Conservation (phyloP, 2,797 vertebrate genomes). For the Thalassophryne amazonica region DNA sequence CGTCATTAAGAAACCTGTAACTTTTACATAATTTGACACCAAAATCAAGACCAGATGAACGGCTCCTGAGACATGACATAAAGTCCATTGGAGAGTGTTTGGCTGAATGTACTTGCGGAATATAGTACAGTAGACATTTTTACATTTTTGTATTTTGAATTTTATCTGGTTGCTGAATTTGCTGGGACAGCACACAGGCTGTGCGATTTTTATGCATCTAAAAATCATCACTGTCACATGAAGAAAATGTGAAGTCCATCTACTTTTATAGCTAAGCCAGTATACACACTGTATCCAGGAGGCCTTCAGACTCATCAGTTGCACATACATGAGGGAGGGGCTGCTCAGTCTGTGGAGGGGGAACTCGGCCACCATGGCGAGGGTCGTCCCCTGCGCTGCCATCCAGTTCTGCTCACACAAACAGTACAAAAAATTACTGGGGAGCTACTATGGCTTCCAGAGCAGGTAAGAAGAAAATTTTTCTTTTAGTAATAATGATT, state of each 20-base stretch:
- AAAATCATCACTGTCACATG: background rate
- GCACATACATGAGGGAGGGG: constrained; percentile 88
- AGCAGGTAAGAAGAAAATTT: constrained; percentile 84
- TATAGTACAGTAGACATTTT: too few relatives aligned
- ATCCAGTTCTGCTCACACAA: constrained; percentile 97
- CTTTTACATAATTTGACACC: too few relatives aligned
- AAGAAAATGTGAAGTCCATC: background rate
- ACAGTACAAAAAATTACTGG: constrained; percentile 90
- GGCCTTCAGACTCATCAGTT: constrained; percentile 89
- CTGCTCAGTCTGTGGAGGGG: constrained; percentile 94
- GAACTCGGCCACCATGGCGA: constrained; percentile 96
- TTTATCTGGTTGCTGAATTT: too few relatives aligned
- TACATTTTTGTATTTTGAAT: too few relatives aligned
- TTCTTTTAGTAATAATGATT: background rate
- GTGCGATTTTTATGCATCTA: too few relatives aligned
- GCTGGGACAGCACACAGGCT: too few relatives aligned
- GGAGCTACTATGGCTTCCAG: constrained; percentile 86
- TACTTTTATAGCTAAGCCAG: background rate
- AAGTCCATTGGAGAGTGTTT: too few relatives aligned
- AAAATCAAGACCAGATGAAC: too few relatives aligned
- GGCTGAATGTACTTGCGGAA: too few relatives aligned
- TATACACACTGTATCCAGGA: constrained; percentile 73
- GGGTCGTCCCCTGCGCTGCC: constrained; percentile 94
- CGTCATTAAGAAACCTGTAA: too few relatives aligned
- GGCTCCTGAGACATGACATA: too few relatives aligned